These are phyloP conservation scores for Natator depressus DNA, from an alignment of 2,113 vertebrate species.

Conservation along the genomic window DNA sequence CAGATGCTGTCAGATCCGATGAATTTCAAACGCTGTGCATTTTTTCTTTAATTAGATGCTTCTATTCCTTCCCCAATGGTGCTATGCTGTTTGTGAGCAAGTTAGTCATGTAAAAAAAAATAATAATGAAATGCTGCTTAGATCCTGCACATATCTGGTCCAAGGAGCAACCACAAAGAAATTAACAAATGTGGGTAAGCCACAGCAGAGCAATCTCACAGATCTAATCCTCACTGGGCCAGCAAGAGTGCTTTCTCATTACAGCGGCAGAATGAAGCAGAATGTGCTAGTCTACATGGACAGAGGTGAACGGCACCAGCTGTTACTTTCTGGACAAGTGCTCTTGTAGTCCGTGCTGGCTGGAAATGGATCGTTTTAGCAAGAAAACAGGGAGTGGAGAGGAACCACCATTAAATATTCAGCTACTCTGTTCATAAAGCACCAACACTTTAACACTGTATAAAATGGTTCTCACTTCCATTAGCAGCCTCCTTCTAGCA, in stretches of 20 bases:
- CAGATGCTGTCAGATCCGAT: background rate
- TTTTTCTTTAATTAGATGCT: background rate
- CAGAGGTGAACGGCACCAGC: background rate
- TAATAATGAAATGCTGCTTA: background rate
- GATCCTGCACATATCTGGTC: background rate
- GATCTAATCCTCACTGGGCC: background rate
- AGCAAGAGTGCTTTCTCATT: background rate
- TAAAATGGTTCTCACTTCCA: background rate
- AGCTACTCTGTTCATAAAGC: background rate
- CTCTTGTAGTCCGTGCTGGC: background rate
- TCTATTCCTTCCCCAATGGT: background rate
- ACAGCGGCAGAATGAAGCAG: background rate
- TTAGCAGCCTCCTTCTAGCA: background rate
- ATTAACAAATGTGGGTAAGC: background rate
- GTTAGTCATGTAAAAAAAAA: background rate
- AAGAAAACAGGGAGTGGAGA: background rate
- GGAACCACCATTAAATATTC: background rate
- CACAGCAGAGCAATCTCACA: background rate
- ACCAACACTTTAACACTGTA: background rate
- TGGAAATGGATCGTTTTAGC: background rate
- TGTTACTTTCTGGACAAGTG: background rate
- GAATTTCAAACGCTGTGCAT: background rate
- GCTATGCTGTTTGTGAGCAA: background rate
- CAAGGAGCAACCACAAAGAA: background rate
- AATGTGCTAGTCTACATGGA: background rate